Percentiles rank a stretch among this genome's conserved stretches.
These are phyloP conservation scores for Saxidomus purpurata DNA, from an alignment of 1,140 invertebrate genomes.

Conservation along the genomic window DNA sequence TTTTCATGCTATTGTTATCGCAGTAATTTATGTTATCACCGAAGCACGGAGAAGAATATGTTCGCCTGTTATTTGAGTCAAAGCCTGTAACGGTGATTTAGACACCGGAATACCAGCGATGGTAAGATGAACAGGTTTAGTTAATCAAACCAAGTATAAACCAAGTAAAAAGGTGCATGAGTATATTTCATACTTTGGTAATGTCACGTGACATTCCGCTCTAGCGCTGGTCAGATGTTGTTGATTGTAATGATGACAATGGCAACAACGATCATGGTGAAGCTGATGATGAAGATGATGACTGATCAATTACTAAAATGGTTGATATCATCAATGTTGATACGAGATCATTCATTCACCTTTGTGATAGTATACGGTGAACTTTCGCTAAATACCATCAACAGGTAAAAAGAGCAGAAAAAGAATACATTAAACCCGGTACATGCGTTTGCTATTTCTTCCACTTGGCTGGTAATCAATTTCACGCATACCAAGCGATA, in stretches of 20 bases:
- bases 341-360: background rate
- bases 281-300: background rate
- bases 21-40: conserved; percentile 15
- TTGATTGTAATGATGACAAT: background rate
- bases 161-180: too few species aligned
- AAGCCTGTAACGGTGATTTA: too few species aligned
- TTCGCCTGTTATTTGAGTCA: too few species aligned
- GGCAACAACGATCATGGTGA: background rate
- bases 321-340: background rate
- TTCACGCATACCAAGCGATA: background rate
- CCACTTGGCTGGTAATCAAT: conserved; percentile 26
- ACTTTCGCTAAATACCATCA: conserved; percentile 16
- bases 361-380: background rate
- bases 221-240: too few species aligned
- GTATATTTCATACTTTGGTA: too few species aligned
- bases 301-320: too few species aligned
- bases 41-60: background rate
- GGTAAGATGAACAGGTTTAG: too few species aligned
- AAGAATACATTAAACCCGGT: background rate
- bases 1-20: conserved; percentile 5
- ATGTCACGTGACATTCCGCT: too few species aligned
- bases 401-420: conserved; percentile 10
- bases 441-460: conserved; percentile 37
- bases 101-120: too few species aligned
- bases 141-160: too few species aligned